Conservation (phyloP, 2,888 invertebrate species). For the Drosophila setosimentum region DNA sequence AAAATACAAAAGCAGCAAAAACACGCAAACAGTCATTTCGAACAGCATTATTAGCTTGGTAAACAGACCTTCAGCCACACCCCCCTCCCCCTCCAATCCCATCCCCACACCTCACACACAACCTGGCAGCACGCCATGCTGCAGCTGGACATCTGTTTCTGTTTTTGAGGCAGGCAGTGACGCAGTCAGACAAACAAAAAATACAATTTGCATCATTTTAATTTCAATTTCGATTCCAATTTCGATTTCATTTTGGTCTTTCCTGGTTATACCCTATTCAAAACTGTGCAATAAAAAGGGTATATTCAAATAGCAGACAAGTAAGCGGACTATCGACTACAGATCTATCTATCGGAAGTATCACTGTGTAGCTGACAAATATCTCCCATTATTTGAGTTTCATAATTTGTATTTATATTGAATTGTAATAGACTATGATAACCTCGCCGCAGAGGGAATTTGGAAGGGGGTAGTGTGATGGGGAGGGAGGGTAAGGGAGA, state of each 20-base stretch:
- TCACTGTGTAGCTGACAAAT: no score
- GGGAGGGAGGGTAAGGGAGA: no score
- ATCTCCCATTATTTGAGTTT: no score
- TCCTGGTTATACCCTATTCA: neutral
- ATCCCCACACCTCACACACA: no score
- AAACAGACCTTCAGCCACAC: conserved; percentile 34
- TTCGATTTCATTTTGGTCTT: conserved; percentile 35
- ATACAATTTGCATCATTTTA: conserved; percentile 36
- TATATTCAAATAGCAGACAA: neutral
- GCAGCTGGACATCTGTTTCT: conserved; percentile 41
- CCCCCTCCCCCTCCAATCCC: neutral
- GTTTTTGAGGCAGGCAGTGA: conserved; percentile 18
- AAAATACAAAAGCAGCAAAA: neutral
- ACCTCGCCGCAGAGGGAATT: neutral
- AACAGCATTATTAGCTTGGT: conserved; percentile 53
- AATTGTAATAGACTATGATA: neutral
- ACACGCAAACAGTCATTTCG: conserved; percentile 37
- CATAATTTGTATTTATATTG: neutral
- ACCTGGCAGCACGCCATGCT: neutral
- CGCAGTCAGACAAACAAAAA: conserved; percentile 29
- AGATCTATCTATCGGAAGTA: neutral
- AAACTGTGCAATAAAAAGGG: neutral
- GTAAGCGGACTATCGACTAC: neutral
- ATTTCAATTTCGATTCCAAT: conserved; percentile 47
- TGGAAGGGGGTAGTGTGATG: neutral